phyloP scores from a whole-genome alignment of 35 echinoderm and acorn worm species.

The Heliocidaris erythrogramma region DNA sequence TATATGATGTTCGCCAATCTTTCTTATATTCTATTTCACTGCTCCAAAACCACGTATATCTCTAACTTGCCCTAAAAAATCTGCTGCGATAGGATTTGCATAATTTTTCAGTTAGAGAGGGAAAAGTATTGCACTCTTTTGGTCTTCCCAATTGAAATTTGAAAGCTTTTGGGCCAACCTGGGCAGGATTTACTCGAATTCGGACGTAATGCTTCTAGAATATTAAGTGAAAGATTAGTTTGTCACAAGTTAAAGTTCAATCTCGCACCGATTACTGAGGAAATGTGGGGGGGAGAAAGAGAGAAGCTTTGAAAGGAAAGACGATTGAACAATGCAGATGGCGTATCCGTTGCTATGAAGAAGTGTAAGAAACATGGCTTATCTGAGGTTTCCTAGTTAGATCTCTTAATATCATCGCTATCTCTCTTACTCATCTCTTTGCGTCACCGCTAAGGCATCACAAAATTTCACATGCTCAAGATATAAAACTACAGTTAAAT shows the following conservation, averaged over 20 bases:
- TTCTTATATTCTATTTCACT: conserved; percentile 13
- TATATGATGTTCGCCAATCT: conserved; percentile 10
- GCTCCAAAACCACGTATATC: neutral
- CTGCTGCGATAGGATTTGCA: neutral
- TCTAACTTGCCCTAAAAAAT: conserved; percentile 2
- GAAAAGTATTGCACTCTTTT: neutral
- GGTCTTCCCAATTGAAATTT: neutral
- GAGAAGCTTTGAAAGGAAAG: neutral
- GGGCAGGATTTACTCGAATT: neutral
- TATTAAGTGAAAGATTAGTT: conserved; percentile 19
- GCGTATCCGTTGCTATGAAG: neutral
- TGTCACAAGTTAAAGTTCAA: neutral
- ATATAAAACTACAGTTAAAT: neutral
- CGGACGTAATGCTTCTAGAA: neutral
- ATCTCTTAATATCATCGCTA: neutral
- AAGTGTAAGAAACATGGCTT: conserved; percentile 10
- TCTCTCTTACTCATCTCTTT: conserved; percentile 4
- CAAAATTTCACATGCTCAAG: neutral
- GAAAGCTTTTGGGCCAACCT: conserved; percentile 6
- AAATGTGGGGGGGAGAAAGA: neutral
- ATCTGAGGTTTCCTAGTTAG: neutral
- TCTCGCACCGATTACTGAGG: neutral
- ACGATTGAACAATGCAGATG: neutral
- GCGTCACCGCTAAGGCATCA: neutral
- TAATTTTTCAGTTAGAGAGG: neutral